Percentiles rank a stretch among this genome's conserved stretches.
Evolutionary conservation across 2,888 invertebrate species (phyloP).

Genomic region (Ypsolopha sequella): DNA sequence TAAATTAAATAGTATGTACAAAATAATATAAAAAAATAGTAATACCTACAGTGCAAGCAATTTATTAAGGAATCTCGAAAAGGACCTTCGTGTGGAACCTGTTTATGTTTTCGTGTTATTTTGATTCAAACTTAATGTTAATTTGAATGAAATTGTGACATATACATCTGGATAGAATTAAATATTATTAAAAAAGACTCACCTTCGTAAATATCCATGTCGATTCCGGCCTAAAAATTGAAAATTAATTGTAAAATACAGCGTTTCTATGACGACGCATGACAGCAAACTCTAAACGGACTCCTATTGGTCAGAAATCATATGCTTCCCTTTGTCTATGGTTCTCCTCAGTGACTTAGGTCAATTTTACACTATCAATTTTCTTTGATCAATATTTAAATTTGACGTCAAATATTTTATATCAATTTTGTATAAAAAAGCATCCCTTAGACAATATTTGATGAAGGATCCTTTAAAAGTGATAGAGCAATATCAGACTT

Average conservation of each 20-base stretch:
- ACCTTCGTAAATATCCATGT: conserved; percentile 64
- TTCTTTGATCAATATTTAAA: too few species aligned
- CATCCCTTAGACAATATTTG: too few species aligned
- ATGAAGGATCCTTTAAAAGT: too few species aligned
- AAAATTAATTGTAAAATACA: conserved; percentile 50
- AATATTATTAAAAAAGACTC: conserved; percentile 24
- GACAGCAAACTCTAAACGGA: conserved; percentile 51
- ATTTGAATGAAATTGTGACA: neutral
- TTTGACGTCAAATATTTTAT: too few species aligned
- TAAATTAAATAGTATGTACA: too few species aligned
- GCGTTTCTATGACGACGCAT: conserved; percentile 70
- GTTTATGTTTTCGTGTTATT: conserved; percentile 16
- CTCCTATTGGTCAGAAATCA: conserved; percentile 26
- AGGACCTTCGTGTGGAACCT: conserved; percentile 15
- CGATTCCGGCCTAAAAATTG: conserved; percentile 53
- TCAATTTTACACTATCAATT: too few species aligned
- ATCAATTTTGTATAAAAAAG: too few species aligned
- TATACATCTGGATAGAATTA: conserved; percentile 3
- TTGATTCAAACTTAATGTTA: conserved; percentile 13
- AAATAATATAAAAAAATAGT: neutral
- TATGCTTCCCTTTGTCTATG: conserved; percentile 7
- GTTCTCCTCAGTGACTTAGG: neutral
- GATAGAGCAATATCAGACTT: too few species aligned
- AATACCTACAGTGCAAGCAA: neutral
- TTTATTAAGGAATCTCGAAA: neutral